Conservation (phyloP, 2,888 invertebrate genomes). For the Eudasyphora cyanicolor region DNA sequence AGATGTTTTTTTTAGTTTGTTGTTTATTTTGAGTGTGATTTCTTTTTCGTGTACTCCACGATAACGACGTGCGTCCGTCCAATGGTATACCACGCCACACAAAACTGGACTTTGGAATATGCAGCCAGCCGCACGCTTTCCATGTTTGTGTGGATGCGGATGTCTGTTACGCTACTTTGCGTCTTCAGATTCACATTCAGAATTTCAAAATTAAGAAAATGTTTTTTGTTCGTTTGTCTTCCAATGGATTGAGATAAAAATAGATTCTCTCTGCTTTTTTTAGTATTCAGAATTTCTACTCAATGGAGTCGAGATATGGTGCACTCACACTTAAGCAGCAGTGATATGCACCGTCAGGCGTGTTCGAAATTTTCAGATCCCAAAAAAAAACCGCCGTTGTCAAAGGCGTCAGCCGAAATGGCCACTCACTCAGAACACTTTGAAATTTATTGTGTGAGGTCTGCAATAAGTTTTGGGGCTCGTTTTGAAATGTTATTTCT, state of each 20-base stretch:
- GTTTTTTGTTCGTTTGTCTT: constrained; percentile 21
- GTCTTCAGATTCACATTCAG: constrained; percentile 16
- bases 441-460: constrained; percentile 56
- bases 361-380: neutral
- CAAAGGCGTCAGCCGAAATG: neutral
- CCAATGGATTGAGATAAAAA: constrained; percentile 57
- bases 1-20: too few relatives aligned
- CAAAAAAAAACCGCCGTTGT: too few relatives aligned
- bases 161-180: neutral
- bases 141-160: neutral
- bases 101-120: constrained; percentile 43
- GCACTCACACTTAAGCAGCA: neutral
- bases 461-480: constrained; percentile 15
- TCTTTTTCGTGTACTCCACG: too few relatives aligned
- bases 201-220: neutral
- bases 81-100: neutral
- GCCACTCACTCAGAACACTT: constrained; percentile 21
- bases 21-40: too few relatives aligned
- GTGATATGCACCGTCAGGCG: neutral
- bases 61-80: neutral
- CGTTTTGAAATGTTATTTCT: neutral
- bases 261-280: constrained; percentile 23
- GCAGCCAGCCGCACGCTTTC: constrained; percentile 21
- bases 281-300: constrained; percentile 31
- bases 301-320: constrained; percentile 50